These are phyloP conservation scores for Leptobrachium ailaonicum DNA, from an alignment of 2,113 vertebrate species.

Conservation along the genomic window DNA sequence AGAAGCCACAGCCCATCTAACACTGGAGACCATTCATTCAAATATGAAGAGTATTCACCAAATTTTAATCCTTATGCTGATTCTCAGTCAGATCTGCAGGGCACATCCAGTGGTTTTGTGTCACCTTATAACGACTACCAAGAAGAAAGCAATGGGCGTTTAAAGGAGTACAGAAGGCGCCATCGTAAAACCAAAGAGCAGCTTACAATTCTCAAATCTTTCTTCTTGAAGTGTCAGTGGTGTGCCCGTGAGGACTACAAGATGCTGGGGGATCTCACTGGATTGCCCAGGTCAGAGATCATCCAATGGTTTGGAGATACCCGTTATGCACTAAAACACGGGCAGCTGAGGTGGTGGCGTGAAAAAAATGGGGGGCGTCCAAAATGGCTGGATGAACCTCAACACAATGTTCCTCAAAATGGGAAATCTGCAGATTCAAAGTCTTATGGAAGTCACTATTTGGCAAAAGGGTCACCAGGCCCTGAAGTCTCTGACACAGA, in stretches of 20 bases:
- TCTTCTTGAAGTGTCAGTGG: conserved; percentile 85
- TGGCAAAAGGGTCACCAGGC: neutral
- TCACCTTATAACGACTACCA: neutral
- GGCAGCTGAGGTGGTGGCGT: conserved; percentile 84
- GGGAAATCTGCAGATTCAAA: conserved; percentile 7
- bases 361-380: conserved; percentile 55
- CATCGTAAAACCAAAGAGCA: conserved; percentile 87
- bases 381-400: conserved; percentile 34
- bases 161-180: conserved; percentile 54
- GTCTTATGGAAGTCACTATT: neutral
- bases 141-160: conserved; percentile 21
- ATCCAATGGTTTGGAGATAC: conserved; percentile 94
- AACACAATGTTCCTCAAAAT: conserved; percentile 1
- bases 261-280: conserved; percentile 77
- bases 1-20: neutral
- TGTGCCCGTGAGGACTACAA: conserved; percentile 83
- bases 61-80: neutral
- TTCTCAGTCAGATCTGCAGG: neutral
- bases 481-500: neutral
- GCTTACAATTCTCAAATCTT: conserved; percentile 81
- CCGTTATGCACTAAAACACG: conserved; percentile 86
- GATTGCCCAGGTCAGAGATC: conserved; percentile 82
- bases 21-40: neutral
- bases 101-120: neutral
- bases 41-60: neutral